Percentiles rank a stretch among this genome's conserved stretches.
Evolutionary conservation across 2,797 vertebrate genomes (phyloP).

Genomic region (Acanthurus leucopareius): DNA sequence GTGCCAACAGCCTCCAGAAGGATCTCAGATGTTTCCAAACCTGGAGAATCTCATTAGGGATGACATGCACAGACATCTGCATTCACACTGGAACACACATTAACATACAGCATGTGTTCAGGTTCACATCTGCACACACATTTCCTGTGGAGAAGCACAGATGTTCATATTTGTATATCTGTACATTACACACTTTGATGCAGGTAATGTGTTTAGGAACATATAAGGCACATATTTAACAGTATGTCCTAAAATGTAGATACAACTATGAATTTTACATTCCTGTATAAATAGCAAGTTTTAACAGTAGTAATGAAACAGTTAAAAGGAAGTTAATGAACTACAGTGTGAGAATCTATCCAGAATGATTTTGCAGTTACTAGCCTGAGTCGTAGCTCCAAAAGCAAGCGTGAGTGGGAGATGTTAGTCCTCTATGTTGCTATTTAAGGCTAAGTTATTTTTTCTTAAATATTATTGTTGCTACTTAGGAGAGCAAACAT

Average conservation of each 20-base stretch:
- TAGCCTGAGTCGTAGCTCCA: too few relatives aligned
- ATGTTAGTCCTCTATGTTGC: not conserved
- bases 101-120: not conserved
- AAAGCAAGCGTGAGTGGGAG: not conserved
- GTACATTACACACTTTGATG: not conserved
- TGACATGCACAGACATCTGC: slow-evolving; percentile 8
- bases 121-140: not conserved
- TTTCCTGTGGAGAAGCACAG: slow-evolving; percentile 23
- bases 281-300: not conserved
- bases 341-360: too few relatives aligned
- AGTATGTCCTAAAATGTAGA: not conserved
- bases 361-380: too few relatives aligned
- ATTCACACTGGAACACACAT: not conserved
- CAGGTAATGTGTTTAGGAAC: not conserved
- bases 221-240: not conserved
- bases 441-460: not conserved
- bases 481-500: not conserved
- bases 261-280: not conserved
- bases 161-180: slow-evolving; percentile 31
- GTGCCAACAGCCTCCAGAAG: slow-evolving; percentile 39
- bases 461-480: not conserved
- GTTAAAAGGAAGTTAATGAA: too few relatives aligned
- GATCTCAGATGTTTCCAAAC: slow-evolving; percentile 49
- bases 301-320: not conserved
- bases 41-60: slow-evolving; percentile 48